Evolutionary conservation across 2,797 vertebrate genomes (phyloP).

Genomic region (Enteromius treurensis): DNA sequence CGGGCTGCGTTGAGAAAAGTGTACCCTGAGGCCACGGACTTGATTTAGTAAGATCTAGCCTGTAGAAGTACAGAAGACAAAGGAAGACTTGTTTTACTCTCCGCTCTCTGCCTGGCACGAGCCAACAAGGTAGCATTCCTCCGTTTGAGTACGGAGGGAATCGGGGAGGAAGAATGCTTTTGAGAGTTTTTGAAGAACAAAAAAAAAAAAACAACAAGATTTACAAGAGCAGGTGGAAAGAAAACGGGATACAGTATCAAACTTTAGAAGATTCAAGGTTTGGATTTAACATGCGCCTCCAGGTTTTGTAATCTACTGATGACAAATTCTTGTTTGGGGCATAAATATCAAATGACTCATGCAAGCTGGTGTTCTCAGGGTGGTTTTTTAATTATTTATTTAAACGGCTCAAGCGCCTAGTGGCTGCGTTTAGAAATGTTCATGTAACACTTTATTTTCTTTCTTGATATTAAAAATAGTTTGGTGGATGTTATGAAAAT

Average conservation of each 20-base stretch:
- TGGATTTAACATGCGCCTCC: neutral
- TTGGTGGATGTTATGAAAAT: neutral
- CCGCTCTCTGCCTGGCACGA: conserved; percentile 24
- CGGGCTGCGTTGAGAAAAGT: conserved; percentile 37
- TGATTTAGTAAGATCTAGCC: conserved; percentile 41
- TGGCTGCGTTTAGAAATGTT: neutral
- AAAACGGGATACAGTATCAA: neutral
- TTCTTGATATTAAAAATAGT: neutral
- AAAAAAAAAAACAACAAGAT: no score
- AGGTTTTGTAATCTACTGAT: conserved; percentile 41
- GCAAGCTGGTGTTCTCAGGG: conserved; percentile 37
- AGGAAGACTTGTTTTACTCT: conserved; percentile 57
- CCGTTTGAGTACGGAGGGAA: neutral
- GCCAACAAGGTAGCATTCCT: conserved; percentile 62
- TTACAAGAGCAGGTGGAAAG: conserved; percentile 6
- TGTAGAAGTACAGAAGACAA: conserved; percentile 56
- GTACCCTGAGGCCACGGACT: conserved; percentile 34
- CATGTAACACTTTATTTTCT: neutral
- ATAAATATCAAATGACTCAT: conserved; percentile 64
- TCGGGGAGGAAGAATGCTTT: neutral
- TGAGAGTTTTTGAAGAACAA: no score
- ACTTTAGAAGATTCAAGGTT: neutral
- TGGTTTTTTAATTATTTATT: conserved; percentile 55
- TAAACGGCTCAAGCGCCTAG: conserved; percentile 63
- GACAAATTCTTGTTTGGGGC: conserved; percentile 34